Evolutionary conservation across 2,797 vertebrate genomes (phyloP).

Genomic region (Characodon lateralis): DNA sequence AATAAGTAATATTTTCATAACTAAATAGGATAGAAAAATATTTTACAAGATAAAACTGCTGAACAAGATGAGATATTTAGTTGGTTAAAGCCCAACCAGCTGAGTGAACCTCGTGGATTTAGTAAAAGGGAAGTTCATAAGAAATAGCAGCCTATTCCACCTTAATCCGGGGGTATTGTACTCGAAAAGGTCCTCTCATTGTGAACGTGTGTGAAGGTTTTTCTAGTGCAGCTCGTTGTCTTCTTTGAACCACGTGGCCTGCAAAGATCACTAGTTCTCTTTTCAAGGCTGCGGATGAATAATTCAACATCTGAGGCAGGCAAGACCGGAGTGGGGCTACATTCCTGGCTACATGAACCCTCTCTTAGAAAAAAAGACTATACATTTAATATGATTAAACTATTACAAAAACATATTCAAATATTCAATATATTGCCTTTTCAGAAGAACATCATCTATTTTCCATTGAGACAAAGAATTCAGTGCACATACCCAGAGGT

Average conservation of each 20-base stretch:
- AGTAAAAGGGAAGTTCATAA: constrained; percentile 6
- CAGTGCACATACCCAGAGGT: constrained; percentile 88
- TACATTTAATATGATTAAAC: background rate
- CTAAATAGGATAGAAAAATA: background rate
- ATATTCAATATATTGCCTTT: too few species aligned
- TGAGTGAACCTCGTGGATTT: constrained; percentile 1
- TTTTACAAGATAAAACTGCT: background rate
- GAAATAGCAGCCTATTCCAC: constrained; percentile 3
- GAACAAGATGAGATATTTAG: constrained; percentile 15
- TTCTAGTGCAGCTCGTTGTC: constrained; percentile 33
- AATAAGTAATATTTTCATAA: constrained; percentile 2
- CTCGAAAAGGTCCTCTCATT: constrained; percentile 51
- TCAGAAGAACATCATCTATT: too few species aligned
- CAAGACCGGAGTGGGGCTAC: constrained; percentile 28
- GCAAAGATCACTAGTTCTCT: constrained; percentile 37
- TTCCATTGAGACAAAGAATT: background rate
- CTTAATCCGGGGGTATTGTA: constrained; percentile 28
- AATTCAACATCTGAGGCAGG: constrained; percentile 56
- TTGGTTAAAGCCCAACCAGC: background rate
- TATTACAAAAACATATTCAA: too few species aligned
- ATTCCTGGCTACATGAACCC: constrained; percentile 21
- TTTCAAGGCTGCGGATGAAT: constrained; percentile 64
- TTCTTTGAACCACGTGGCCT: constrained; percentile 33
- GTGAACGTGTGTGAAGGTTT: constrained; percentile 28
- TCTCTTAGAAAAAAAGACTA: constrained; percentile 1